phyloP scores from a whole-genome alignment of 1,140 invertebrate species.

The Nephotettix cincticeps region DNA sequence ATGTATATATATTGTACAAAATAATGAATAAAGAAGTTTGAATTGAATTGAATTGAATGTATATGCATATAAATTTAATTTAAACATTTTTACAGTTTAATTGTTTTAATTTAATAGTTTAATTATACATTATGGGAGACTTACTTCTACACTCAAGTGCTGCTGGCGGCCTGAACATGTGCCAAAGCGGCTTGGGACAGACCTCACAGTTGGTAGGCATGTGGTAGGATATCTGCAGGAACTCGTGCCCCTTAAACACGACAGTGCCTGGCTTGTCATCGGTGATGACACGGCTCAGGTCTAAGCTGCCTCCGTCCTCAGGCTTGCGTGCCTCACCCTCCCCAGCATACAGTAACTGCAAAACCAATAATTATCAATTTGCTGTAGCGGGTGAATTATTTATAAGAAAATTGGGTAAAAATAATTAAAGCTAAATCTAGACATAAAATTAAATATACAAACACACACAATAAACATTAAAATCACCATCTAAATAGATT shows the following conservation, averaged over 20 bases:
- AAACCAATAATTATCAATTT: too few species aligned
- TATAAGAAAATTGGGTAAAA: too few species aligned
- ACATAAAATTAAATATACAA: too few species aligned
- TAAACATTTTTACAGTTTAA: not conserved
- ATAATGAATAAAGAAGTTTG: too few species aligned
- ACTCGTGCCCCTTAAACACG: constrained; percentile 93
- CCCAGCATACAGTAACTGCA: constrained; percentile 83
- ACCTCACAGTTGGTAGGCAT: constrained; percentile 98
- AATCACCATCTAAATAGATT: too few species aligned
- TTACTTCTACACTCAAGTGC: constrained; percentile 94
- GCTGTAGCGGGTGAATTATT: too few species aligned
- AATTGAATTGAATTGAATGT: not conserved
- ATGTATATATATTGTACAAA: too few species aligned
- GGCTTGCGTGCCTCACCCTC: constrained; percentile 89
- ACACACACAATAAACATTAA: too few species aligned
- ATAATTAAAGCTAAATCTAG: too few species aligned
- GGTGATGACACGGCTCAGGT: constrained; percentile 48
- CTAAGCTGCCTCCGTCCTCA: constrained; percentile 62
- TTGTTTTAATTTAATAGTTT: not conserved
- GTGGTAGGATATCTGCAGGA: constrained; percentile 94
- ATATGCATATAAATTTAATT: not conserved
- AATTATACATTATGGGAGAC: constrained; percentile 47
- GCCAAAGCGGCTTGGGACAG: constrained; percentile 95
- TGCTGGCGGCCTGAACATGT: constrained; percentile 94
- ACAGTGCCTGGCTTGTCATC: constrained; percentile 77